Evolutionary conservation across 2,113 vertebrate genomes (phyloP), one percentile per base, ranked within the genome.

Genomic region (Poicephalus gulielmi): DNA sequence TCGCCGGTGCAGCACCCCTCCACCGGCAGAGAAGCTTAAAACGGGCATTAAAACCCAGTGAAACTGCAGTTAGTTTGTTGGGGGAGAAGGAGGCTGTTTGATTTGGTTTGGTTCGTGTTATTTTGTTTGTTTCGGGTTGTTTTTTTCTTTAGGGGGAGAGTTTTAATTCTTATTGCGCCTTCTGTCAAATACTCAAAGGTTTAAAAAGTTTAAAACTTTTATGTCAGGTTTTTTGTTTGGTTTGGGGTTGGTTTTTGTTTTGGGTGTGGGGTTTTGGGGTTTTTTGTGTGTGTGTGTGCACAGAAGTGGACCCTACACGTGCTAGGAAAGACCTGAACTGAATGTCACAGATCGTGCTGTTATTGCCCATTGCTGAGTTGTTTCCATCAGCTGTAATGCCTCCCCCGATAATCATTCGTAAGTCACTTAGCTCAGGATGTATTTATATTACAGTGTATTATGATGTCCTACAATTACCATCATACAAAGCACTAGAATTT

Each of bases 301-400:
- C 33, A 30, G 35, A 25, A 7, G 37, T 6, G 19, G 20, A 7
- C 57, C 25, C 20, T 24, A 3, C 11, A 3, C 3, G 10, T 17
- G 28, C 27, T 8, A 8, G 10, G 7, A 6, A n/a, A 31, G 43
- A 27, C 12, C 31, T 9, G n/a, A 39, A 18, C 9, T 2, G 69
- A 16, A 5, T 11, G 4, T 5, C 16, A 1, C 30, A 12, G 35
- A 5, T 17, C 0, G 0, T 5, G 37, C 3, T 11, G 1, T 27
- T 35, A 2, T 9, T 24, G 3, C 0, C 23, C 6, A 0, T 49
- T 63, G 24, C 49, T 41, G 41, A 27, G 17, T 53, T 24, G 7
- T 17, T 63, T 49, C 19, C 1, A 1, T 28, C 53, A 6, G 7
- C 46, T 31, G 31, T 28, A 30, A 33, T 68, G 27, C 17, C 37